Evolutionary conservation across 2,888 invertebrate species (phyloP).

Genomic region (Myopa tessellatipennis): DNA sequence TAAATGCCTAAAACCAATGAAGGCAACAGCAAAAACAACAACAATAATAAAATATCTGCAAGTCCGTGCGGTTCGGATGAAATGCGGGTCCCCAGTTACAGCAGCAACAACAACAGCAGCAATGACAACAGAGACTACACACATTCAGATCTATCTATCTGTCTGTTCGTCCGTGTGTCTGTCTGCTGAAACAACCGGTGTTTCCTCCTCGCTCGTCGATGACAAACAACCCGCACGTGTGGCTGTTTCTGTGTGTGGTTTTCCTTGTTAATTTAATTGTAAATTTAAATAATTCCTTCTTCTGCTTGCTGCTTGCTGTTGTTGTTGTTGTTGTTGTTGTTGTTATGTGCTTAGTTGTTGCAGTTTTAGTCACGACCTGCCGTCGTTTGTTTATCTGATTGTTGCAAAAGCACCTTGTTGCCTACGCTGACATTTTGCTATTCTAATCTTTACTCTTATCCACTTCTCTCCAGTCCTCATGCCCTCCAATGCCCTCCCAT

Average conservation of each 20-base stretch:
- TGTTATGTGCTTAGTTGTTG: background rate
- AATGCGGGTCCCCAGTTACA: slow-evolving; percentile 25
- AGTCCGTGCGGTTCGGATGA: background rate
- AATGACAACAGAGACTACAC: too few species aligned
- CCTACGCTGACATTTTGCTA: background rate
- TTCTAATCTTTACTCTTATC: background rate
- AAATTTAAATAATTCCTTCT: slow-evolving; percentile 34
- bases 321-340: too few species aligned
- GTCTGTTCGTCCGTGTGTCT: background rate
- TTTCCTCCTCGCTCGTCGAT: too few species aligned
- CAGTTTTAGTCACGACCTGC: slow-evolving; percentile 32
- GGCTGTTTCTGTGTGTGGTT: background rate
- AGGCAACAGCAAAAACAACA: background rate
- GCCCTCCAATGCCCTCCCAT: too few species aligned
- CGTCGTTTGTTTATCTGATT: slow-evolving; percentile 10
- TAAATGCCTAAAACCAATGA: slow-evolving; percentile 24
- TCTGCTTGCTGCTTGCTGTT: background rate
- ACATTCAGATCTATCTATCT: too few species aligned
- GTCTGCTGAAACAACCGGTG: background rate
- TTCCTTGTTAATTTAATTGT: slow-evolving; percentile 34
- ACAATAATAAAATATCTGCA: background rate
- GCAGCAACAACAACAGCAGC: too few species aligned
- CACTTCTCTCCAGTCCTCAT: background rate
- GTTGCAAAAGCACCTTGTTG: slow-evolving; percentile 13
- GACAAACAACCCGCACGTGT: too few species aligned